Evolutionary conservation across 2,113 vertebrate genomes (phyloP).

Genomic region (Nycticorax nycticorax): DNA sequence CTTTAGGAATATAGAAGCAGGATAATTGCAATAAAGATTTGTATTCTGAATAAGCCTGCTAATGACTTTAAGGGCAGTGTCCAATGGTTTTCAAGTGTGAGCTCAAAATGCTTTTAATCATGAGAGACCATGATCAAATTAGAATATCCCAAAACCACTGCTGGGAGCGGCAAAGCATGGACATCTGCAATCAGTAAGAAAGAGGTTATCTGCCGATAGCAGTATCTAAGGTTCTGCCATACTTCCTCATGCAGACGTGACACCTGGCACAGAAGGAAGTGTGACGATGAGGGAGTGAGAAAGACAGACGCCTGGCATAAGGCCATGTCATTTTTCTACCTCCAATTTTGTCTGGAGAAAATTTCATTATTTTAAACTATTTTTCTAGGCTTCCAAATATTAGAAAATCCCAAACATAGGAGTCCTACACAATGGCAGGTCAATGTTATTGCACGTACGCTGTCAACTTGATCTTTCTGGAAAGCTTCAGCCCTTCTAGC

Average conservation of each 20-base stretch:
- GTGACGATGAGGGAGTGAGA: not conserved
- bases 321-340: not conserved
- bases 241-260: not conserved
- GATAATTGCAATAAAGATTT: not conserved
- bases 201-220: not conserved
- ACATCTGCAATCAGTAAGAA: not conserved
- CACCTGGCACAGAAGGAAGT: not conserved
- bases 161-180: not conserved
- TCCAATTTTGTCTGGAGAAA: not conserved
- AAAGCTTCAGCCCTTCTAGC: slow-evolving; percentile 10
- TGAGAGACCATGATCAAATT: not conserved
- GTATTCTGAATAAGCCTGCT: not conserved
- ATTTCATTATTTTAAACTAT: not conserved
- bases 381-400: not conserved
- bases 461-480: not conserved
- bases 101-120: not conserved
- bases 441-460: not conserved
- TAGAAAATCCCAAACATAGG: not conserved
- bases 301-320: not conserved
- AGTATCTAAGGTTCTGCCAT: not conserved
- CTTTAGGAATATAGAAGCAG: not conserved
- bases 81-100: not conserved
- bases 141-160: not conserved
- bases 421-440: not conserved
- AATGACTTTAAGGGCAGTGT: not conserved